A percentile compares a stretch with the other conserved stretches of the same genome.
Evolutionary conservation across 2,113 vertebrate genomes (phyloP).

Genomic region (Excalfactoria chinensis): DNA sequence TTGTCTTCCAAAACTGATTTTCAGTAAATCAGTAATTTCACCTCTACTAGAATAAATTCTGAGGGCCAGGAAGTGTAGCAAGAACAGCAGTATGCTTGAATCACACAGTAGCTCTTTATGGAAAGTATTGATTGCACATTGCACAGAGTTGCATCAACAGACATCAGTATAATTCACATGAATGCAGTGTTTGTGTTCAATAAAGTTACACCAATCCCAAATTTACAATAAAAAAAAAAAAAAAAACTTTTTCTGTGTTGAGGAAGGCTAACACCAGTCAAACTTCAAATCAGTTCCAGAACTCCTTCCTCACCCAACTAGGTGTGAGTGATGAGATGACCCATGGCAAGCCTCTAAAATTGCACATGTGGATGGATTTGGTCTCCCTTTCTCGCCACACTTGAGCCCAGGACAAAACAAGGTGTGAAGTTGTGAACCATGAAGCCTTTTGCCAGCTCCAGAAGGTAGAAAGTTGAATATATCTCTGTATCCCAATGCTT

Average conservation of each 20-base stretch:
- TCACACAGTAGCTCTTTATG: background rate
- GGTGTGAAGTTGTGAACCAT: fast-evolving
- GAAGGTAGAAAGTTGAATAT: background rate
- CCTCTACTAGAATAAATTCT: background rate
- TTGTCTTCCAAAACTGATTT: background rate
- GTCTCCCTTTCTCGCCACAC: background rate
- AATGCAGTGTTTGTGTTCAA: background rate
- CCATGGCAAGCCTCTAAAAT: background rate
- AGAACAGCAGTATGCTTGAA: background rate
- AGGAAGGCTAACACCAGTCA: background rate
- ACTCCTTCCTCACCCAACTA: background rate
- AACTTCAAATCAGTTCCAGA: background rate
- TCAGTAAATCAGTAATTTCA: background rate
- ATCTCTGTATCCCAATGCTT: background rate
- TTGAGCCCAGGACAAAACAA: background rate
- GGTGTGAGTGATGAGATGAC: background rate
- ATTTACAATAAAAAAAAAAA: background rate
- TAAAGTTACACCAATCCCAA: background rate
- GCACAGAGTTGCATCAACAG: background rate
- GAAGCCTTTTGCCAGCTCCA: background rate
- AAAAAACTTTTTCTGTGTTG: background rate
- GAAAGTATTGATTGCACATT: background rate
- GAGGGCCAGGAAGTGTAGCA: background rate
- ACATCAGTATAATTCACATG: background rate
- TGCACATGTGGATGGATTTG: background rate